Base-by-base conservation (phyloP, 2,888 invertebrate species). In the Polyommatus iphigenia region DNA sequence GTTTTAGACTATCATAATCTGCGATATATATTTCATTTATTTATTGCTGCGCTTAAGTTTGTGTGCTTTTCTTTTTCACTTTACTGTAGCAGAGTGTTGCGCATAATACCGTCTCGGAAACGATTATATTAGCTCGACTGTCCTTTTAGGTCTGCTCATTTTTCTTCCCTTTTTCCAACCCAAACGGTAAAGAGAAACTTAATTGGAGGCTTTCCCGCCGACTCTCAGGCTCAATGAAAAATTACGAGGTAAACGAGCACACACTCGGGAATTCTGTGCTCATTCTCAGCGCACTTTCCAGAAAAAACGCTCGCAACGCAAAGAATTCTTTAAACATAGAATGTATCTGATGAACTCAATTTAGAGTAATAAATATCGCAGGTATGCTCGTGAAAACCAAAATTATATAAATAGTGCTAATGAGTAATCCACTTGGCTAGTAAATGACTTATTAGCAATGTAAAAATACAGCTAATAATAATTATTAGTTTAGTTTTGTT, bases 141-240 rank as follows among this genome's bases (percentile, higher is more conserved):
- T 91, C 92, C 91, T 88, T 86, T 85, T 87, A 86, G 84, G 87
- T 89, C 89, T 92, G 92, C 90, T 90, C 90, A 92, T 93, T 92
- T 93, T 90, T 92, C 92, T 92, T 90, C 87, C 88, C 89, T 86
- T 86, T 90, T 90, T 87, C 80, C 81, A 88, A 85, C 86, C 87
- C 89, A 90, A 91, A 90, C 90, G 89, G 90, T 90, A 93, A 93
- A 93, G 93, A 92, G 94, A 93, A 93, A 93, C 93, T 93, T 93
- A 94, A 94, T 94, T 94, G 94, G 91, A 90, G 93, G 93, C 91
- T 90, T 92, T 91, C 86, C 88, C 87, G 87, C 88, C 90, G 90
- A 91, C 90, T 91, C 91, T 90, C 90, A 86, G 90, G 88, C 92
- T 92, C 94, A 94, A 93, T 94, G 93, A 94, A 93, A 94, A 93